phyloP scores from a whole-genome alignment of 2,113 vertebrate genomes.

The Bucco capensis region DNA sequence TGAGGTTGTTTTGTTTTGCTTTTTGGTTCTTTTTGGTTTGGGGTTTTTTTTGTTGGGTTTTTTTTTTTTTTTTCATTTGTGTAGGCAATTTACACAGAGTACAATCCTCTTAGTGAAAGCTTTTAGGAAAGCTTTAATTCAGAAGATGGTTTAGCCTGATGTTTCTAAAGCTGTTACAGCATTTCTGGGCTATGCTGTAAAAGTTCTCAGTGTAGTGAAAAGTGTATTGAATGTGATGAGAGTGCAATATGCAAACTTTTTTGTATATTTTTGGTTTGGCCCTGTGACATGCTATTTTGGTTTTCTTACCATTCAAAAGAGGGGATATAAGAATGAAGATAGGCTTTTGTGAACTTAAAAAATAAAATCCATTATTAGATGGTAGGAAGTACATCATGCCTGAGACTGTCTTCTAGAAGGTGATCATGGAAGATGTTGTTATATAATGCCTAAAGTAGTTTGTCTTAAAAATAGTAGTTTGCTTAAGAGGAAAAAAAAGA shows the following conservation, averaged over 20 bases:
- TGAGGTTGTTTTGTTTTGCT: no score
- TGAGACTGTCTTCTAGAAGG: background rate
- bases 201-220: background rate
- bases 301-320: background rate
- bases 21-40: no score
- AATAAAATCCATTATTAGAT: background rate
- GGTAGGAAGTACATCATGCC: background rate
- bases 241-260: background rate
- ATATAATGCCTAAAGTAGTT: background rate
- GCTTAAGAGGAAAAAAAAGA: background rate
- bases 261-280: background rate
- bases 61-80: constrained; percentile 12
- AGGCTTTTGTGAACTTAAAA: background rate
- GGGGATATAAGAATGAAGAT: background rate
- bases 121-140: constrained; percentile 46
- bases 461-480: background rate
- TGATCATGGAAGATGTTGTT: background rate
- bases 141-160: constrained; percentile 11
- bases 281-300: background rate
- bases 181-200: background rate
- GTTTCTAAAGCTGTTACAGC: constrained; percentile 13
- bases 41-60: background rate
- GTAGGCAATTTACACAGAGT: background rate
- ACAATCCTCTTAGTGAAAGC: constrained; percentile 54
- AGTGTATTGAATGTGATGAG: background rate